Evolutionary conservation across 2,888 invertebrate genomes (phyloP), one percentile per base, ranked within the genome.

Genomic region (Ophion ventricosus): DNA sequence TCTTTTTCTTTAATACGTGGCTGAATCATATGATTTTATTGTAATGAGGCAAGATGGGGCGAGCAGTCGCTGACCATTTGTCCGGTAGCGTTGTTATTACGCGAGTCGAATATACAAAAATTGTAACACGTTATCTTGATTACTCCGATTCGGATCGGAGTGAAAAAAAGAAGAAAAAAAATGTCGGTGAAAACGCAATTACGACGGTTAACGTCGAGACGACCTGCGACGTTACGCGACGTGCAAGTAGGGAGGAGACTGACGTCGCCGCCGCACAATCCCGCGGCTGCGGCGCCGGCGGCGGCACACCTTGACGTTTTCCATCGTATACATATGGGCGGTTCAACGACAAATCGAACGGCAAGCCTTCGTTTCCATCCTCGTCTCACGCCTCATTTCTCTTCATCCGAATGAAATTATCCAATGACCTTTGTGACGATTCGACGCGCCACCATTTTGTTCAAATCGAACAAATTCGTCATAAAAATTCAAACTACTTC

Each of bases 1-100:
- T n/a, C n/a, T n/a, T n/a, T 78, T 78, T 74, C 43, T 77, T 82
- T 67, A n/a, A 56, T 80, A 35, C 64, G 40, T 80, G 66, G 57
- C 66, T 73, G 66, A 80, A 80, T 73, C 79, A 80, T 80, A 80
- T 80, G 79, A 80, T 49, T 49, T 11, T 49, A 14, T 17, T 14
- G 49, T 49, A 49, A 49, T 49, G 17, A 4, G 14, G 1, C 17
- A 49, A 14, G 17, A 17, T 14, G 40, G 8, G 7, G 8, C 17
- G 49, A 49, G 14, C 17, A 4, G 2, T 49, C 49, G 14, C n/a
- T 4, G 49, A 17, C 17, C 49, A 49, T 17, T 49, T 17, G 49
- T 43, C 8, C 14, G 14, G 14, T 3, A 3, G n/a, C 43, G 43
- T 43, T 11, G 10, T 14, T 1, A 14, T 3, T 43, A 11, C 10